Base-by-base conservation (phyloP, 2,113 vertebrate species). In the Cepphus grylle region DNA sequence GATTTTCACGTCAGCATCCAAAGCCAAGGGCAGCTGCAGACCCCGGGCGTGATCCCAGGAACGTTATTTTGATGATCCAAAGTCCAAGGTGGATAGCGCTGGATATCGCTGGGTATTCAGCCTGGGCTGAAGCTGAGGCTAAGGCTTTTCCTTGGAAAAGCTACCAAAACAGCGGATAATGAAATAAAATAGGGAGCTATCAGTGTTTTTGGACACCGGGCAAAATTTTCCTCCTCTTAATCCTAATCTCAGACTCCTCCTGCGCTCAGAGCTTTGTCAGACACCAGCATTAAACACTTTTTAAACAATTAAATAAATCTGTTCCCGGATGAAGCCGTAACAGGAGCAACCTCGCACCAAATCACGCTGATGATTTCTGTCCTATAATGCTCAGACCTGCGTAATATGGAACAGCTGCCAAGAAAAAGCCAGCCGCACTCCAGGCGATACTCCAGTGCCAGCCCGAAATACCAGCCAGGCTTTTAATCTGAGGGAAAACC, bases 31-130 rank as follows among this genome's bases (percentile, higher is more conserved):
- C 1, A 3, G 43, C 30, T 9, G 2, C 42, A 32, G 34, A 32
- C 8, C 42, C 42, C 1, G 2, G 40, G 8, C 10, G 3, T 1
- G 3, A 59, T 6, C 30, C 53, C 38, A 3, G 36, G 20, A 36
- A 36, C 0, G 26, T 45, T 52, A 9, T 34, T 49, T n/a, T 20
- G n/a, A 18, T 1, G 15, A 34, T 45, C 34, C 59, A 8, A 38
- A 55, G 50, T 32, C 38, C 2, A 2, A 38, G 26, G 47, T 49
- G 47, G 53, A 30, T 20, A 32, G 34, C 5, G 6, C 2, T 5
- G 38, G 72, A 3, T 59, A 5, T 30, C 12, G 15, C 32, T 19
- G n/a, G 53, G 25, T 17, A 12, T 38, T 26, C 36, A 9, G 34
- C 10, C 26, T 1, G 3, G 43, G 19, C 12, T 36, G 61, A 62